Evolutionary conservation across 1,140 invertebrate genomes (phyloP).

Genomic region (Trichomalopsis sarcophagae): DNA sequence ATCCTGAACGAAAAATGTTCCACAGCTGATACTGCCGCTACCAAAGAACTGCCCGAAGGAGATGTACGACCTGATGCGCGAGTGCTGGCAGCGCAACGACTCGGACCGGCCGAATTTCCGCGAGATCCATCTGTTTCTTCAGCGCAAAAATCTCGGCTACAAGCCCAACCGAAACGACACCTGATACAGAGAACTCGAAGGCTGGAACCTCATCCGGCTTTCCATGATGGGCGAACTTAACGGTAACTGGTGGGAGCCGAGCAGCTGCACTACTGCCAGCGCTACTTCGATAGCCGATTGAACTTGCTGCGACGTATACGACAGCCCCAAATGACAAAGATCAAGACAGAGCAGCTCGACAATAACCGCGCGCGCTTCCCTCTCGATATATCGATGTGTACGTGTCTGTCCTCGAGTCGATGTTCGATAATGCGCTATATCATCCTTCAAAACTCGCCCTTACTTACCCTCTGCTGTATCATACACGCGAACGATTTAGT

Average conservation of each 20-base stretch:
- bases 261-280: background rate
- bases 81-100: slow-evolving; percentile 94
- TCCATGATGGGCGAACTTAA: slow-evolving; percentile 72
- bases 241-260: slow-evolving; percentile 70
- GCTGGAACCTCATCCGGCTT: slow-evolving; percentile 70
- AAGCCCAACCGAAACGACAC: slow-evolving; percentile 76
- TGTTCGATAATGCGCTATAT: slow-evolving; percentile 43
- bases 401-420: slow-evolving; percentile 43
- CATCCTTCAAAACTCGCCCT: background rate
- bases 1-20: slow-evolving; percentile 41
- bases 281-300: slow-evolving; percentile 4
- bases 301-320: slow-evolving; percentile 47
- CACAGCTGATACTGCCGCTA: slow-evolving; percentile 81
- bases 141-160: slow-evolving; percentile 91
- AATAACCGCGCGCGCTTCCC: slow-evolving; percentile 59
- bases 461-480: background rate
- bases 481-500: background rate
- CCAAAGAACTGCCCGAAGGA: slow-evolving; percentile 91
- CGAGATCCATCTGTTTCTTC: slow-evolving; percentile 93
- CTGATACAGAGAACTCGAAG: slow-evolving; percentile 71
- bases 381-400: slow-evolving; percentile 43
- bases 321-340: slow-evolving; percentile 18
- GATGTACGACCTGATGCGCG: slow-evolving; percentile 94
- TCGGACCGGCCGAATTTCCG: slow-evolving; percentile 90
- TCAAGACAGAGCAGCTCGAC: slow-evolving; percentile 58